Evolutionary conservation across 2,888 invertebrate species (phyloP).

Genomic region (Helleia helle): DNA sequence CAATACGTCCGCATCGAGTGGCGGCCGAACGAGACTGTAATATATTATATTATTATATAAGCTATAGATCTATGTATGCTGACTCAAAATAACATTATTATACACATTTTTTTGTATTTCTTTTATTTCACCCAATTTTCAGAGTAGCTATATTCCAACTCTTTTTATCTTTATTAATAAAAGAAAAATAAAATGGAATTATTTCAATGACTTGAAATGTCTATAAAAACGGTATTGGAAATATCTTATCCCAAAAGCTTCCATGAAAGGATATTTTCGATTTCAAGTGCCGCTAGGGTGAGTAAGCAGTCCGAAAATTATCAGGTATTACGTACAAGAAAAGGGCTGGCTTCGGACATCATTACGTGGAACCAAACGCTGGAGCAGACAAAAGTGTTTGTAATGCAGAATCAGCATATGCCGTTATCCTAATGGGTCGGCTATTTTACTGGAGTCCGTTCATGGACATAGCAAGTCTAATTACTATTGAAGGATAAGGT

Average conservation of each 20-base stretch:
- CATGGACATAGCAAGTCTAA: neutral
- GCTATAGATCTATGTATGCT: no score
- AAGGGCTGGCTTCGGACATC: constrained; percentile 6
- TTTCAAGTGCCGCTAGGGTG: neutral
- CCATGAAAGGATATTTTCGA: neutral
- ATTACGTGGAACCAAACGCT: neutral
- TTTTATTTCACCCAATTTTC: no score
- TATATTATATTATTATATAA: no score
- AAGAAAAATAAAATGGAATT: no score
- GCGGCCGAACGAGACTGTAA: no score
- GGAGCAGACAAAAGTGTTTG: neutral
- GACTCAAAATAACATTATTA: no score
- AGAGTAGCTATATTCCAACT: no score
- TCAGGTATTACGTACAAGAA: constrained; percentile 1
- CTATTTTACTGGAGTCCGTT: neutral
- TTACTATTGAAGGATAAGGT: neutral
- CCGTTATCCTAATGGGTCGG: neutral
- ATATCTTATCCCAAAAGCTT: neutral
- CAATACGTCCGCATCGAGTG: no score
- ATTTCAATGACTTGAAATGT: no score
- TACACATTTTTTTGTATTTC: no score
- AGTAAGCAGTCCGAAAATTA: constrained; percentile 1
- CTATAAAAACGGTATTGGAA: neutral
- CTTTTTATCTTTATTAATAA: no score
- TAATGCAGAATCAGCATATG: neutral